Base-by-base conservation (phyloP, 2,113 vertebrate genomes). In the Excalfactoria chinensis region DNA sequence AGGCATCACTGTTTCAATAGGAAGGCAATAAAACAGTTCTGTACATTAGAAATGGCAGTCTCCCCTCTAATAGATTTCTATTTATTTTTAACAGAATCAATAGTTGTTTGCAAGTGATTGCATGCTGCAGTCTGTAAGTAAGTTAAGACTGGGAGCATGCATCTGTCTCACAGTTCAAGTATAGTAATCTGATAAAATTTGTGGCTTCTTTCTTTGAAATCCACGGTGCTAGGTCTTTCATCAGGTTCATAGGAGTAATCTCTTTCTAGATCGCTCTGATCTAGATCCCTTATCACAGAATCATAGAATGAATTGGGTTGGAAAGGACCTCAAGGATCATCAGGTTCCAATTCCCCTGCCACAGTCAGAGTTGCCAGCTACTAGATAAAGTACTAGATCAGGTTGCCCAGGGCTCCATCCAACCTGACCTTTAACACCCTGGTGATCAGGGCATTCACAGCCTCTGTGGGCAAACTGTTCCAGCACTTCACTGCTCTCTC, bases 31-130 rank as follows among this genome's bases (percentile, higher is more conserved):
- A 97, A 96, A 84, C 74, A 84, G 93, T 95, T 97, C 84, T 91
- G 84, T 97, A 84, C 73, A 89, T 93, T 95, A 95, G 91, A 92
- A 97, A 93, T 8, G 35, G 59, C 83, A 88, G 88, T 92, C 91
- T 97, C 71, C 79, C 35, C 56, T 87, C 83, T 95, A 97, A 97
- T 95, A 96, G 95, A 95, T 95, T 86, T 83, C 86, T 97, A 96
- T 98, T 97, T 97, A 97, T 98, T 97, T 98, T 97, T 97, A 98
- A 97, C 95, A 88, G 84, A 97, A 98, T 98, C 97, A 97, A 97
- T 98, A 98, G 86, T 77, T 93, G 94, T 97, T 98, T 97, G 93
- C 93, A 96, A 96, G 95, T 96, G 97, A 97, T 94, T 95, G 96
- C 81, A 92, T 9, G 19, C 62, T 93, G 83, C 90, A 97, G 84